Conservation (phyloP, 1,140 invertebrate species). For the Habropoda laboriosa region DNA sequence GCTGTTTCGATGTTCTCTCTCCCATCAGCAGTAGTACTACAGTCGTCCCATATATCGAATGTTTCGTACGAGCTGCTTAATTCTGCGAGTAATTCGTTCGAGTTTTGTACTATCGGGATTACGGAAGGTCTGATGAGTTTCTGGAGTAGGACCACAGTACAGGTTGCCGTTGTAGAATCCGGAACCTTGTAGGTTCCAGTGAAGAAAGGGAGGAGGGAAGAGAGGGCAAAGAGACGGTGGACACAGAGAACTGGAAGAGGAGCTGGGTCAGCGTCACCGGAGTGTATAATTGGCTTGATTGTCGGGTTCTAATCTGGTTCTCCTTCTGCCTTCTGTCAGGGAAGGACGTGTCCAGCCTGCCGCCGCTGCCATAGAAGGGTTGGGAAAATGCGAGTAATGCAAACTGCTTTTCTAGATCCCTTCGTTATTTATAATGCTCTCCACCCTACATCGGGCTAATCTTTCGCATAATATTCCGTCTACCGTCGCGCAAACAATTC, state of each 20-base stretch:
- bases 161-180: conserved; percentile 69
- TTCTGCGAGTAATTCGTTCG: conserved; percentile 77
- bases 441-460: conserved; percentile 54
- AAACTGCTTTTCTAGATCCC: conserved; percentile 59
- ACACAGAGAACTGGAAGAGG: conserved; percentile 67
- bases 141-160: conserved; percentile 70
- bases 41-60: conserved; percentile 48
- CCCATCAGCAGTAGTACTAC: conserved; percentile 14
- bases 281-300: conserved; percentile 82
- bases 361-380: conserved; percentile 38
- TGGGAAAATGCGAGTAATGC: conserved; percentile 55
- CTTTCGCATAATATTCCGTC: conserved; percentile 42
- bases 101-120: conserved; percentile 75
- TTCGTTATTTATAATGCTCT: conserved; percentile 68
- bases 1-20: conserved; percentile 27
- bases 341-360: conserved; percentile 64
- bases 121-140: conserved; percentile 79
- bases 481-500: conserved; percentile 40
- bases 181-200: conserved; percentile 67
- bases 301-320: conserved; percentile 80
- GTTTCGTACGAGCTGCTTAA: conserved; percentile 69
- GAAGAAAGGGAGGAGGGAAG: conserved; percentile 71
- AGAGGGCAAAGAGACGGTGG: conserved; percentile 61
- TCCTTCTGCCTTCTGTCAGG: conserved; percentile 73
- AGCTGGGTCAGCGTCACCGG: conserved; percentile 79